Evolutionary conservation across 2,113 vertebrate species (phyloP).

Genomic region (Epinephelus lanceolatus): DNA sequence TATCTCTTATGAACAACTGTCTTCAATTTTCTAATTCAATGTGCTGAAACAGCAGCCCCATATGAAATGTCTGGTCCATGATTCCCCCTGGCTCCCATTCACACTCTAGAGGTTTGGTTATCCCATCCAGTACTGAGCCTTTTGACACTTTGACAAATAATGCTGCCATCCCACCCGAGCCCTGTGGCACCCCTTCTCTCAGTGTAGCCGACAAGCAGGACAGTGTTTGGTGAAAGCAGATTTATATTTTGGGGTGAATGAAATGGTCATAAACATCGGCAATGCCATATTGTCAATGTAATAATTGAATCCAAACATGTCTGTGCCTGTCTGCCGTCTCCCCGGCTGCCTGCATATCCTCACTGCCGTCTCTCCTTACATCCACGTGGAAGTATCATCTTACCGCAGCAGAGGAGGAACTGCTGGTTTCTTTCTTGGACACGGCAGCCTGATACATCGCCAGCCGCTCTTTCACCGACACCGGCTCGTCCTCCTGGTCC

Average conservation of each 20-base stretch:
- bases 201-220: not conserved
- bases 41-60: not conserved
- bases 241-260: not conserved
- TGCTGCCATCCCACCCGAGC: not conserved
- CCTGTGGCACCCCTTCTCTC: not conserved
- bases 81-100: not conserved
- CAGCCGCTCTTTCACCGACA: constrained; percentile 93
- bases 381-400: constrained; percentile 69
- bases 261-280: not conserved
- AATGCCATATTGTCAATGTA: not conserved
- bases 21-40: not conserved
- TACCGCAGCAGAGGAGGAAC: constrained; percentile 86
- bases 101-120: not conserved
- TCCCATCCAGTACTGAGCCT: not conserved
- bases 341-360: not conserved
- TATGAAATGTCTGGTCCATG: not conserved
- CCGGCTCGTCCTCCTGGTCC: constrained; percentile 81
- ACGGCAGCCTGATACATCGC: constrained; percentile 93
- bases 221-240: not conserved
- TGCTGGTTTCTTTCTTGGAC: constrained; percentile 82
- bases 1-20: not conserved
- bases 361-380: constrained; percentile 3
- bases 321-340: not conserved
- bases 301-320: not conserved
- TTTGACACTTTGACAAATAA: constrained; percentile 33